Conservation (phyloP, 2,113 vertebrate species). For the Semnornis frantzii region DNA sequence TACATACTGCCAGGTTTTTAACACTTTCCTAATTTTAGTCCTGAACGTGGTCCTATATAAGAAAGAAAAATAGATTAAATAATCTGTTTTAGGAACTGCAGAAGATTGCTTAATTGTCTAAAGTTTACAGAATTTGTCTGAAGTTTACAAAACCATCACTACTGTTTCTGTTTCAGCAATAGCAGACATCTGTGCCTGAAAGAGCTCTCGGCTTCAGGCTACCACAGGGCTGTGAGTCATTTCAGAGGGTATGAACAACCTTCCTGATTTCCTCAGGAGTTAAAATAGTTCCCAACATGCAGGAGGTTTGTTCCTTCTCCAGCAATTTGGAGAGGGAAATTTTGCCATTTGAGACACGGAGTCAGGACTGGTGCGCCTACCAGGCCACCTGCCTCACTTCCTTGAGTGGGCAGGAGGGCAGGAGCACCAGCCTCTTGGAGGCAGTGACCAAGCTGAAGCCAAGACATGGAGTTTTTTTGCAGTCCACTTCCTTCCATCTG, state of each 20-base stretch:
- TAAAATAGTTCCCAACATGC: not conserved
- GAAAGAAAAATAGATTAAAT: not conserved
- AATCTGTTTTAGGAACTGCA: not conserved
- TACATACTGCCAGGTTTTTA: not conserved
- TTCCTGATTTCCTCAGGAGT: not conserved
- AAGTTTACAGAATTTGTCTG: not conserved
- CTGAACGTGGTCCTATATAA: not conserved
- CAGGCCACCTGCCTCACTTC: not conserved
- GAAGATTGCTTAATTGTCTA: not conserved
- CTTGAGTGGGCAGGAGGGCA: not conserved
- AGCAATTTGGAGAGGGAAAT: not conserved
- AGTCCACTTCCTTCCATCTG: not conserved
- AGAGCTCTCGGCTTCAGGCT: not conserved
- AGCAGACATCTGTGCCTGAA: not conserved
- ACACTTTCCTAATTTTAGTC: not conserved
- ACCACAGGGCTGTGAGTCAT: not conserved
- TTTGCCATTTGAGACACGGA: not conserved
- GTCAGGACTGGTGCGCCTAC: accelerated
- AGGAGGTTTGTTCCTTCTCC: not conserved
- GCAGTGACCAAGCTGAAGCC: not conserved
- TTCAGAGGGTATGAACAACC: not conserved
- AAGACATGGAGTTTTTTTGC: not conserved
- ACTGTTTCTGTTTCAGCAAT: not conserved
- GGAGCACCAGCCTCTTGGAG: not conserved
- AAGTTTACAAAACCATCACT: not conserved